A percentile compares a stretch with the other conserved stretches of the same genome.
These are phyloP conservation scores for Galaxea fascicularis DNA, from an alignment of 92 coral and sea anemone species.

Conservation along the genomic window DNA sequence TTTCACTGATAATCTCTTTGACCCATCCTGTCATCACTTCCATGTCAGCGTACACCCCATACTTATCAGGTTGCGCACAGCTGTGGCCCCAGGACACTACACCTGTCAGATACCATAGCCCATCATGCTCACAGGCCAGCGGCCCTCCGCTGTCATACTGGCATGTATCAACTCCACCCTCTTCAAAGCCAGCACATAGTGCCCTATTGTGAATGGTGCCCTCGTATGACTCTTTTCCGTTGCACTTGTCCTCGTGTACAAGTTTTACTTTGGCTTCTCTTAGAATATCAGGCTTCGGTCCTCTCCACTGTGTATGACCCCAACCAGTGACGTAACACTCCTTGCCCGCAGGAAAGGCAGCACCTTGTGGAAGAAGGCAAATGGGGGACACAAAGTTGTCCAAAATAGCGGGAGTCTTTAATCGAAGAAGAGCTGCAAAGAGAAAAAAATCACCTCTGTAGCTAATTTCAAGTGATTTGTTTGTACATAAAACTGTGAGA, in stretches of 20 bases:
- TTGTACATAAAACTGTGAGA: too few relatives aligned
- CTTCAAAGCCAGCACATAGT: conserved; percentile 89
- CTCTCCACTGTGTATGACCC: conserved; percentile 83
- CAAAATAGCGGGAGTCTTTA: conserved; percentile 68
- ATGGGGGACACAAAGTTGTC: conserved; percentile 83
- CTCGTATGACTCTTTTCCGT: conserved; percentile 63
- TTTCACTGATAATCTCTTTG: conserved; percentile 26
- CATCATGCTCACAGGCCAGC: conserved; percentile 82
- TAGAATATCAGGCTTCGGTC: conserved; percentile 76
- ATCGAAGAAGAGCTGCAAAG: conserved; percentile 72
- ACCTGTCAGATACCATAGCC: conserved; percentile 91
- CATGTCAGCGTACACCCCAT: conserved; percentile 91
- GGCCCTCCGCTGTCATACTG: conserved; percentile 94
- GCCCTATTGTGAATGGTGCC: conserved; percentile 75
- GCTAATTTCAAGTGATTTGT: not conserved
- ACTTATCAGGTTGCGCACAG: conserved; percentile 81
- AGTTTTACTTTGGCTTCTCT: conserved; percentile 81
- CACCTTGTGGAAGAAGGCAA: conserved; percentile 79
- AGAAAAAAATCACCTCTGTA: not conserved
- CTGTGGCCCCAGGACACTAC: conserved; percentile 92
- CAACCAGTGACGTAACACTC: conserved; percentile 92
- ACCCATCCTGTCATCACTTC: conserved; percentile 79
- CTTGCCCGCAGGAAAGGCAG: conserved; percentile 66
- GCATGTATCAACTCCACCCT: conserved; percentile 93
- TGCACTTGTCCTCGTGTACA: conserved; percentile 78